Base-by-base conservation (phyloP, 2,113 vertebrate genomes). In the Syngnathus floridae region DNA sequence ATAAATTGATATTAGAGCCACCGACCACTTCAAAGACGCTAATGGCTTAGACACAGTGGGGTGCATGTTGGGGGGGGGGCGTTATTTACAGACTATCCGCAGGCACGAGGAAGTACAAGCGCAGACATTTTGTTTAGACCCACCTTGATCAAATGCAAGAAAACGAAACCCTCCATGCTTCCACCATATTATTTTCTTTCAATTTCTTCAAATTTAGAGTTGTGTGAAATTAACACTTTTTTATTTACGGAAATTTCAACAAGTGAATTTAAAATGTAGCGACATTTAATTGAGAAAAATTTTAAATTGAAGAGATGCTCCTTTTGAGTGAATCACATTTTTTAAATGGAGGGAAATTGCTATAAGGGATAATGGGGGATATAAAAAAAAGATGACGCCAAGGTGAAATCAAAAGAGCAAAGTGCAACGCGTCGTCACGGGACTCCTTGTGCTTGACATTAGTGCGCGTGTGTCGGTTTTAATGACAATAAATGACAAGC, bases 1-100 rank as follows among this genome's bases (percentile, higher is more conserved):
- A 91, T 88, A 87, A 86, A 85, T 90, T 91, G 89, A 91, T 89
- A 90, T 90, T 87, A 90, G 86, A 91, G 88, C 83, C 67, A 83
- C 85, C 76, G 77, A 84, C 67, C 82, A 89, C 83, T 89, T 90
- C 87, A 90, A 90, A 90, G 85, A 22, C 74, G 43, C 68, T 70
- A 75, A 84, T 83, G 82, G 87, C 76, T 80, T 83, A 81, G 90
- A 86, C 86, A 87, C 81, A 81, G 81, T 72, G 74, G 66, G 80
- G 78, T 66, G 81, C 75, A 87, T 81, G 76, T 78, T 71, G 69
- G 36, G 75, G 82, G 77, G 49, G 67, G 77, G 66, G 71, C 12
- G 5, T 56, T 56, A 55, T 55, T 56, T 56, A 56, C 26, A 35
- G 54, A 56, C 26, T 31, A 56, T 35, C 26, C 14, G 13, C 26